Evolutionary conservation across 2,888 invertebrate genomes (phyloP), one percentile per base, ranked within the genome.

Genomic region (Conomelus anceps): DNA sequence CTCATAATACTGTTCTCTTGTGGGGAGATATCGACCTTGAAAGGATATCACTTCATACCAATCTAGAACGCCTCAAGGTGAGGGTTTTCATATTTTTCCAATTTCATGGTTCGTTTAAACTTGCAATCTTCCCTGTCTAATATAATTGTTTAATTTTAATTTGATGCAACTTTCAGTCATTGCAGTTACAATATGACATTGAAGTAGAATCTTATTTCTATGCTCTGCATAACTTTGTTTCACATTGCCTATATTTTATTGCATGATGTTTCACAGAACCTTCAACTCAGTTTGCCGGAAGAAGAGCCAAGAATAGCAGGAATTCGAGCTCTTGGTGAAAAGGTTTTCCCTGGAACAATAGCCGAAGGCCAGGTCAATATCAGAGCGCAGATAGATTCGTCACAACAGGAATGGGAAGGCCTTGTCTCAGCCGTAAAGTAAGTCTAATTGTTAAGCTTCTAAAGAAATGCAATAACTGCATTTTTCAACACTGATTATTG

Each of bases 391-490:
- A 96, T 98, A 85, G 98, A 98, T 92, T 95, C 96, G 13, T 97
- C 98, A 0, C 97, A 98, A 92, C 97, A 98, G 92, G 98, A 98
- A 93, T 98, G 98, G 98, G 97, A 98, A 93, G 96, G 96, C 20
- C 93, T 98, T 0, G 94, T 96, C 0, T 96, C 97, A 0, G 95
- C 96, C 22, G 95, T 98, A 1, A 95, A 95, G 92, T 93, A 91
- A 92, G 92, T 89, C 11, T 63, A 24, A 0, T 26, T n/a, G 22
- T 88, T 26, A 41, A 63, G 6, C 0, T 1, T 88, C 13, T 17
- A 86, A 20, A 13, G 90, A 86, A 85, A 22, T 85, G 3, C 11
- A 13, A 7, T 85, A n/a, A n/a, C n/a, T n/a, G n/a, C n/a, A n/a
- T n/a, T n/a, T n/a, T n/a, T n/a, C n/a, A n/a, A n/a, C n/a, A n/a